Evolutionary conservation across 2,888 invertebrate species (phyloP).

Genomic region (Poecilobothrus nobilitatus): DNA sequence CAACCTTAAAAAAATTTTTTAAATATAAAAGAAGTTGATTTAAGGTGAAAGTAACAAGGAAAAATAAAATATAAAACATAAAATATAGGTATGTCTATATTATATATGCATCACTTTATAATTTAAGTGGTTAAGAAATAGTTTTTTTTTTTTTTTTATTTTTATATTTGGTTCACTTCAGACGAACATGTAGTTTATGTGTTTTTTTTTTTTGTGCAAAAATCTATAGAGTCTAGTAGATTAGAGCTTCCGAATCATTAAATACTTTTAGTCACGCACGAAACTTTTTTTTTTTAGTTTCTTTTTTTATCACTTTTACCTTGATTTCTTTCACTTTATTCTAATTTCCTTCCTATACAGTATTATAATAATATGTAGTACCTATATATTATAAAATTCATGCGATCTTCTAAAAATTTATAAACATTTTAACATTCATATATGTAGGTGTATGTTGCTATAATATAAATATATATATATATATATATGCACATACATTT

Average conservation of each 20-base stretch:
- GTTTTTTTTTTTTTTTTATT: too few species aligned
- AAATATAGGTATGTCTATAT: neutral
- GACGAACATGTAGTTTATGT: neutral
- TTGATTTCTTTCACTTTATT: constrained; percentile 12
- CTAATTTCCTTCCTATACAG: neutral
- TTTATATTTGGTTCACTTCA: neutral
- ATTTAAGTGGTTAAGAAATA: too few species aligned
- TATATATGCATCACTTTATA: neutral
- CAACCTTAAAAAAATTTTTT: too few species aligned
- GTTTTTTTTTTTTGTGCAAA: neutral
- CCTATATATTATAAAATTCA: neutral
- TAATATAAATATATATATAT: too few species aligned
- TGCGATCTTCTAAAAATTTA: neutral
- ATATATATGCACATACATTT: too few species aligned
- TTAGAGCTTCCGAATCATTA: constrained; percentile 15
- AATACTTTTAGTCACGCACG: constrained; percentile 19
- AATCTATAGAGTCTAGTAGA: constrained; percentile 7
- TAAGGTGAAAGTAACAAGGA: constrained; percentile 1
- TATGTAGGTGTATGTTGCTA: too few species aligned
- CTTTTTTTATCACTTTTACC: constrained; percentile 12
- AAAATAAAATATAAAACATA: neutral
- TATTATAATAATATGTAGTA: neutral
- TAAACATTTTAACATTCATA: too few species aligned
- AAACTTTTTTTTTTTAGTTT: constrained; percentile 9
- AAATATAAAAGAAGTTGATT: neutral